These are phyloP conservation scores for Subanguina moxae DNA, from an alignment of 1,140 invertebrate genomes.

Conservation along the genomic window DNA sequence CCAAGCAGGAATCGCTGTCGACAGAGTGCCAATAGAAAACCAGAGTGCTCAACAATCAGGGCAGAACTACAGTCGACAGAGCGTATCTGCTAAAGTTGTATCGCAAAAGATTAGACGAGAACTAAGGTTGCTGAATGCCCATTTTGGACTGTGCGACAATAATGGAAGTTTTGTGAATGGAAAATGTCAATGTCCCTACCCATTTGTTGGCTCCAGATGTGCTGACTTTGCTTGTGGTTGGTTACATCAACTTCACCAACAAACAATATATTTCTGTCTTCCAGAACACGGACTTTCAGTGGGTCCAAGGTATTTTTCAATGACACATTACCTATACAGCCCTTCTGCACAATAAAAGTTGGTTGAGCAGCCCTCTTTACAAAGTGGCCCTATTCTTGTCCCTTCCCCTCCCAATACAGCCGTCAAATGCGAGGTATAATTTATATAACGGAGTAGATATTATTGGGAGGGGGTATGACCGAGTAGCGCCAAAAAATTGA, in stretches of 20 bases:
- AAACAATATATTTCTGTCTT: not conserved
- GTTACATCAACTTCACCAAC: not conserved
- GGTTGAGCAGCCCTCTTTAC: too few species aligned
- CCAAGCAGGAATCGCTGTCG: not conserved
- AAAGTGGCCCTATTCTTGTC: too few species aligned
- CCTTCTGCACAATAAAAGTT: too few species aligned
- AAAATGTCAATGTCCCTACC: not conserved
- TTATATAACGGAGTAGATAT: too few species aligned
- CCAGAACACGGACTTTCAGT: not conserved
- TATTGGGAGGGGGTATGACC: too few species aligned
- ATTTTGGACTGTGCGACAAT: not conserved
- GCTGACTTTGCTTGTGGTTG: not conserved
- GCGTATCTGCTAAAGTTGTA: not conserved
- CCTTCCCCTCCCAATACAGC: too few species aligned
- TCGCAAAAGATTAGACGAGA: not conserved
- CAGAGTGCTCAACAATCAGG: too few species aligned
- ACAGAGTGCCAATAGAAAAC: not conserved
- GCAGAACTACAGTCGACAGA: too few species aligned
- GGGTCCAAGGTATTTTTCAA: not conserved
- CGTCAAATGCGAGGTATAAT: too few species aligned
- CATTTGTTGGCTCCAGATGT: constrained; percentile 4
- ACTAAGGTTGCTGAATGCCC: not conserved
- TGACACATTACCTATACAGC: too few species aligned
- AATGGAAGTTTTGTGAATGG: not conserved
- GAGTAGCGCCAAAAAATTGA: too few species aligned